phyloP scores from a whole-genome alignment of 2,113 vertebrate species.

The Collichthys lucidus region DNA sequence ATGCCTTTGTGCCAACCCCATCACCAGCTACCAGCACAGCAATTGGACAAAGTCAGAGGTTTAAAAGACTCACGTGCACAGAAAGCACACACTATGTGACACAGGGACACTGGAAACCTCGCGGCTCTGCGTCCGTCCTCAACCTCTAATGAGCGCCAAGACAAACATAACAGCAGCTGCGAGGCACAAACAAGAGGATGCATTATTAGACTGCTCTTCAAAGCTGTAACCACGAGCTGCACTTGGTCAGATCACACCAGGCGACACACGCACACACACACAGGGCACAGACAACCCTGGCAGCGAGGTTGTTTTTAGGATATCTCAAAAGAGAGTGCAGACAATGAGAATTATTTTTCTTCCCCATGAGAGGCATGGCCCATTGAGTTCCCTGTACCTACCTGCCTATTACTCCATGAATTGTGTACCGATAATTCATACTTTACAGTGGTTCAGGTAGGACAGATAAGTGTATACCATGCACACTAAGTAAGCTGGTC shows the following conservation, averaged over 20 bases:
- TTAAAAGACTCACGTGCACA: constrained; percentile 21
- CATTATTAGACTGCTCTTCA: constrained; percentile 70
- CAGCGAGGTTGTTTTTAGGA: constrained; percentile 1
- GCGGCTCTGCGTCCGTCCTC: constrained; percentile 46
- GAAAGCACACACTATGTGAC: constrained; percentile 34
- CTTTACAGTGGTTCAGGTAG: neutral
- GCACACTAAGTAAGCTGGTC: neutral
- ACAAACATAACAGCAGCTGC: constrained; percentile 74
- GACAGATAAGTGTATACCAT: neutral
- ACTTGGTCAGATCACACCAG: constrained; percentile 50
- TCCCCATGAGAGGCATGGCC: neutral
- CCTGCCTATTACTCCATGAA: neutral
- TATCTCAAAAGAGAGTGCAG: neutral
- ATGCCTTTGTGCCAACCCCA: constrained; percentile 35
- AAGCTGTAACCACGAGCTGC: constrained; percentile 47
- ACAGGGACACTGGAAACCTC: constrained; percentile 44
- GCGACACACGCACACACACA: neutral
- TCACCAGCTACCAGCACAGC: constrained; percentile 8
- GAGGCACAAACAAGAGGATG: constrained; percentile 68
- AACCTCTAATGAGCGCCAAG: constrained; percentile 70
- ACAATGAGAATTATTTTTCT: neutral
- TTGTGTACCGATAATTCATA: neutral
- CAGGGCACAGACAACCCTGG: constrained; percentile 12
- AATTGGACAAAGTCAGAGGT: constrained; percentile 33
- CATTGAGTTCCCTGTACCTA: neutral